These are phyloP conservation scores for Ailurus styani DNA, from an alignment of 2,113 vertebrate species.

Conservation along the genomic window DNA sequence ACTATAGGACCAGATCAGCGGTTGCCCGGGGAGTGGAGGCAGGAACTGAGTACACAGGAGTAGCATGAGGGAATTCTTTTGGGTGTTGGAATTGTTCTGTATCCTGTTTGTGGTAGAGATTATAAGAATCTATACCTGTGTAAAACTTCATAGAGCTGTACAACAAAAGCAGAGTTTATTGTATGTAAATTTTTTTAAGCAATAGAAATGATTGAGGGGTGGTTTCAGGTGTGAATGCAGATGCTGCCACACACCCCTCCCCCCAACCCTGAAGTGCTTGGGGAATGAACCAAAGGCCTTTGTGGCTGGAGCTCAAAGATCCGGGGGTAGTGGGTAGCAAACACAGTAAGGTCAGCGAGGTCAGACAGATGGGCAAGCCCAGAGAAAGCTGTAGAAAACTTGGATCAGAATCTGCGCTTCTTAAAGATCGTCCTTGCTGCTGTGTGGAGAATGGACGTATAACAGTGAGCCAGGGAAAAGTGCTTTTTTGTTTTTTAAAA, in stretches of 20 bases:
- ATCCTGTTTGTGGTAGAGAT: not conserved
- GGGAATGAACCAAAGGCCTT: not conserved
- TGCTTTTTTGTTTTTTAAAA: not conserved
- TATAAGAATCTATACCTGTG: not conserved
- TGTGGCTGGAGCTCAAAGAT: not conserved
- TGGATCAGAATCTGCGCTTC: not conserved
- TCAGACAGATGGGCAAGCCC: not conserved
- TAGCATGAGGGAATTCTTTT: not conserved
- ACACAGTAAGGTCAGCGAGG: not conserved
- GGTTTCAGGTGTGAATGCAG: not conserved
- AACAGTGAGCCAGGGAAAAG: not conserved
- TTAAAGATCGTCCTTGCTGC: not conserved
- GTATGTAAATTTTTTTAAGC: not conserved
- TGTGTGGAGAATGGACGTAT: not conserved
- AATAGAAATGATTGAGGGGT: not conserved
- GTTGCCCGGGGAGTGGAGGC: not conserved
- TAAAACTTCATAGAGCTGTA: not conserved
- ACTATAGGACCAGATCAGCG: not conserved
- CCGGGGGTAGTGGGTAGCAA: not conserved
- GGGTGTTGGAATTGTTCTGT: not conserved
- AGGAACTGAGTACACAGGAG: not conserved
- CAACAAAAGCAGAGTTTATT: not conserved
- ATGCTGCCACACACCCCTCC: not conserved
- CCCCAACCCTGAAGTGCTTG: not conserved
- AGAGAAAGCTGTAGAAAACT: fast-evolving